A percentile compares a stretch with the other conserved stretches of the same genome.
phyloP scores from a whole-genome alignment of 2,113 vertebrate species.

The Sphyrna mokarran region DNA sequence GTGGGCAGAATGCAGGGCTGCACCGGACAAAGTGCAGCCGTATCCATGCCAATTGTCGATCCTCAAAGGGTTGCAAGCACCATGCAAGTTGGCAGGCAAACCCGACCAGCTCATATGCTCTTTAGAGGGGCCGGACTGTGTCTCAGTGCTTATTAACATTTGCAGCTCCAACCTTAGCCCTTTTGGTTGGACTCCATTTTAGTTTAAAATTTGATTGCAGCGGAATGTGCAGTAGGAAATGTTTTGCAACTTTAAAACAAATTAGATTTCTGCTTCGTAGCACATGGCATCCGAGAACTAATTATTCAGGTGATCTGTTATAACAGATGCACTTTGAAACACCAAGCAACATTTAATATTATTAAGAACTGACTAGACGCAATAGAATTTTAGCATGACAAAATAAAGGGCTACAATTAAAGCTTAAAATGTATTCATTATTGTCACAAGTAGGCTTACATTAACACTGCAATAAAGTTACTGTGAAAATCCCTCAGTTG shows the following conservation, averaged over 20 bases:
- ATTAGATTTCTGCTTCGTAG: background rate
- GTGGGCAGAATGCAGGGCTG: slow-evolving; percentile 5
- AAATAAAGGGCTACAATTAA: background rate
- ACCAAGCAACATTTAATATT: background rate
- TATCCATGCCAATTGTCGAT: slow-evolving; percentile 24
- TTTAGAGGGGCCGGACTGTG: too few relatives aligned
- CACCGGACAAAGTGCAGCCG: slow-evolving; percentile 3
- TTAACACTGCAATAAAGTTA: too few relatives aligned
- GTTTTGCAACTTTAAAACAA: background rate
- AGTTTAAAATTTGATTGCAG: background rate
- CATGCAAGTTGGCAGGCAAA: background rate
- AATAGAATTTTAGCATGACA: background rate
- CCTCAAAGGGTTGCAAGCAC: background rate
- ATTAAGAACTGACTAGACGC: background rate
- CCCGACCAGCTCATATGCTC: background rate
- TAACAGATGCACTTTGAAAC: background rate
- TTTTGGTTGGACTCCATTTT: background rate
- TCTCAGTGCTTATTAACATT: background rate
- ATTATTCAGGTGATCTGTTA: background rate
- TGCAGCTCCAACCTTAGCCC: background rate
- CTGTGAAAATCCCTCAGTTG: too few relatives aligned
- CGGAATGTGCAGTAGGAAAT: background rate
- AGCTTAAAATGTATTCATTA: too few relatives aligned
- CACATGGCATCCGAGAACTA: background rate
- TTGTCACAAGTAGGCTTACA: too few relatives aligned